A percentile compares a stretch with the other conserved stretches of the same genome.
phyloP scores from a whole-genome alignment of 2,113 vertebrate genomes.

The Pseudorhombus dupliciocellatus region DNA sequence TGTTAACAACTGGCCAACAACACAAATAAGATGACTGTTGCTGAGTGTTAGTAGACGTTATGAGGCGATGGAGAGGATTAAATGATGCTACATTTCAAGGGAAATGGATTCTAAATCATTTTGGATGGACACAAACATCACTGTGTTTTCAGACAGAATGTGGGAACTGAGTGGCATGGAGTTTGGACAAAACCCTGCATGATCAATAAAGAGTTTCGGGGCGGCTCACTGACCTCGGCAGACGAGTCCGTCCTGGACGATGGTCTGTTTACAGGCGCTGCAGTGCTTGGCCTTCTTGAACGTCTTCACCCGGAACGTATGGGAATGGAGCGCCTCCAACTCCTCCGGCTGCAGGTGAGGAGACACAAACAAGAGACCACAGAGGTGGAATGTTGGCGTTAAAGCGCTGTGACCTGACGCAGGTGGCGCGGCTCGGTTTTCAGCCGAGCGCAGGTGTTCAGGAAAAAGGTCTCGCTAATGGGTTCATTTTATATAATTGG shows the following conservation, averaged over 20 bases:
- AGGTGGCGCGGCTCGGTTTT: constrained; percentile 9
- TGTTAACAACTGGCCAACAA: too few relatives aligned
- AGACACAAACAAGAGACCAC: constrained; percentile 32
- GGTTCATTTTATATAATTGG: not conserved
- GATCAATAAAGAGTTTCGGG: not conserved
- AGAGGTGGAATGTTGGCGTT: constrained; percentile 26
- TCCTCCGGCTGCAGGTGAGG: constrained; percentile 88
- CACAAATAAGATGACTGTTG: too few relatives aligned
- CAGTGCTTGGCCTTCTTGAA: constrained; percentile 96
- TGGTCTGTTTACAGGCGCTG: constrained; percentile 89
- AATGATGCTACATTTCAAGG: too few relatives aligned
- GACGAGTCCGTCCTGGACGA: constrained; percentile 90
- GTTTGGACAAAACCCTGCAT: too few relatives aligned
- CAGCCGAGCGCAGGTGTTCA: constrained; percentile 2
- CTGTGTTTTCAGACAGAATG: too few relatives aligned
- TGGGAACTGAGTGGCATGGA: too few relatives aligned
- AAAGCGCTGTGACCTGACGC: not conserved
- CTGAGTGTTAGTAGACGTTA: too few relatives aligned
- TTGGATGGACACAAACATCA: too few relatives aligned
- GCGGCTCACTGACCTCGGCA: constrained; percentile 87
- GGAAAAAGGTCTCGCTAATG: not conserved
- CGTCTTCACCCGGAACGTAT: constrained; percentile 92
- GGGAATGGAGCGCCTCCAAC: constrained; percentile 87
- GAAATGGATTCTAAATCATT: too few relatives aligned
- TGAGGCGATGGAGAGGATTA: too few relatives aligned